phyloP scores from a whole-genome alignment of 2,113 vertebrate species.

The Daphoenositta chrysoptera region DNA sequence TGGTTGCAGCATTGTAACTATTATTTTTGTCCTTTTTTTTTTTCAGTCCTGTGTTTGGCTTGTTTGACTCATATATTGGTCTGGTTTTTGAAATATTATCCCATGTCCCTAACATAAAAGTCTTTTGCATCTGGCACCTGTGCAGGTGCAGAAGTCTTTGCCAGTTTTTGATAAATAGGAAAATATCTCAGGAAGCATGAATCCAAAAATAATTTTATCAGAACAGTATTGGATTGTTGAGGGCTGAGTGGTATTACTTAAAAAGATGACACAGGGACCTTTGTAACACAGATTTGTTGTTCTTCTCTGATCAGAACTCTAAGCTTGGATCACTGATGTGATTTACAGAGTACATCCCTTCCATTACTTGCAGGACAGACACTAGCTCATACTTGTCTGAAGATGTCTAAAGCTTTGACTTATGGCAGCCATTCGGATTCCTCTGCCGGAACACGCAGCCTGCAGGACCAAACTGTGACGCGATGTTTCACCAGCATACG shows the following conservation, averaged over 20 bases:
- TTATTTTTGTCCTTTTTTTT: background rate
- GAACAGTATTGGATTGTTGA: background rate
- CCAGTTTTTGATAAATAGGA: background rate
- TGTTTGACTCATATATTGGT: fast-evolving
- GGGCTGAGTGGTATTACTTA: background rate
- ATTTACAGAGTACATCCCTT: background rate
- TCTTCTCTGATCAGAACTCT: slow-evolving; percentile 1
- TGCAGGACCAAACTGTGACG: background rate
- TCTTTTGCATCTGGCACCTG: background rate
- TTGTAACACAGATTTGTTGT: slow-evolving; percentile 4
- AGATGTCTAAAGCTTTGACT: slow-evolving; percentile 6
- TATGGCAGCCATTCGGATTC: background rate
- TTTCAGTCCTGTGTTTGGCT: background rate
- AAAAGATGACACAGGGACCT: background rate
- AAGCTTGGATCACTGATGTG: background rate
- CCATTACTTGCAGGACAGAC: background rate
- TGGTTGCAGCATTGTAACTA: background rate
- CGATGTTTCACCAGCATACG: background rate
- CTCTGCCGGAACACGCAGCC: background rate
- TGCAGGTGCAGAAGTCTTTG: background rate
- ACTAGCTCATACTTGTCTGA: slow-evolving; percentile 1
- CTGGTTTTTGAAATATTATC: background rate
- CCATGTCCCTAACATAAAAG: background rate
- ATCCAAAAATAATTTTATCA: slow-evolving; percentile 25
- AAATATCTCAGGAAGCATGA: background rate